A percentile compares a stretch with the other conserved stretches of the same genome.
Conservation (phyloP, 2,113 vertebrate genomes). For the Callipepla squamata region DNA sequence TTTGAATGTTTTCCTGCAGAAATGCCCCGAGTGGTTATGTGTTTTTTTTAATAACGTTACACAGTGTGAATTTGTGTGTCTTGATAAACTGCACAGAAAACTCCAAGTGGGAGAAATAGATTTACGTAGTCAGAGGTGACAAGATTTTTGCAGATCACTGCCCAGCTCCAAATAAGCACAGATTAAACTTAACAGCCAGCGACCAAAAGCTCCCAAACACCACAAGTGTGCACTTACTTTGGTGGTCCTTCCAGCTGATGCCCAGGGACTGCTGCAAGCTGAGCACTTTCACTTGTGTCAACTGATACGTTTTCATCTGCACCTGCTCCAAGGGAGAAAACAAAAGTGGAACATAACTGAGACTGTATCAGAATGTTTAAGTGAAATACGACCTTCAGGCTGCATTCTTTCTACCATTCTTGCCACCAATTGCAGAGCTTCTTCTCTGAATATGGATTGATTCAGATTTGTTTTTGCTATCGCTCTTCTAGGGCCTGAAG, state of each 20-base stretch:
- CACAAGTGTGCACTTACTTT: slow-evolving; percentile 77
- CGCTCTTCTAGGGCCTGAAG: neutral
- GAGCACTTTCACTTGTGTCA: slow-evolving; percentile 85
- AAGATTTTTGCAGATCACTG: neutral
- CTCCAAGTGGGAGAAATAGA: neutral
- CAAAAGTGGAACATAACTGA: neutral
- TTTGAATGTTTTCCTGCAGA: neutral
- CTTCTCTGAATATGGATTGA: rapidly evolving
- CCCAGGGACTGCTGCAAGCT: slow-evolving; percentile 87
- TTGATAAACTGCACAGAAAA: neutral
- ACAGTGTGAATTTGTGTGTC: neutral
- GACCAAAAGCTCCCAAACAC: neutral
- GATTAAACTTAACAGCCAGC: neutral
- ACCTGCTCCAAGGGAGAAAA: slow-evolving; percentile 48
- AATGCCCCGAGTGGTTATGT: neutral
- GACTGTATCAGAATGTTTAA: neutral
- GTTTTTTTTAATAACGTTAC: neutral
- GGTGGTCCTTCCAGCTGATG: slow-evolving; percentile 87
- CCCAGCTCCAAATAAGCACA: neutral
- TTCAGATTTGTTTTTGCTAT: neutral
- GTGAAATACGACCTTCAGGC: neutral
- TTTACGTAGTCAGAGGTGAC: neutral
- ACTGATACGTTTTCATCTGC: slow-evolving; percentile 41
- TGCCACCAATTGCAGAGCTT: neutral
- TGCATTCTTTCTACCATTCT: neutral